Conservation (phyloP, 1,140 invertebrate genomes). For the Delia radicum region DNA sequence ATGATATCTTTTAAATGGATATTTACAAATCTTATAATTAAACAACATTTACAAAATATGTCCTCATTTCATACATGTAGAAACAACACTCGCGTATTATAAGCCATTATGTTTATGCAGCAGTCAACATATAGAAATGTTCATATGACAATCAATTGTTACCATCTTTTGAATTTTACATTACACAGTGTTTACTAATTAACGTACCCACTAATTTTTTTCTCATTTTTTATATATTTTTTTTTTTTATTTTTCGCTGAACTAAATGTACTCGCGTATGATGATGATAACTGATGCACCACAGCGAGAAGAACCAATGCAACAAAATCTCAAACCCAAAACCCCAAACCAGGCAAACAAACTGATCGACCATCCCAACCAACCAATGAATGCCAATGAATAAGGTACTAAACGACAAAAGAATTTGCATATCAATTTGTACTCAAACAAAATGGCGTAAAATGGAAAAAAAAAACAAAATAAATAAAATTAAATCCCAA, state of each 20-base stretch:
- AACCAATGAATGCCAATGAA: constrained; percentile 11
- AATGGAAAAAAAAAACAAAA: background rate
- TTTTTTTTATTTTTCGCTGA: background rate
- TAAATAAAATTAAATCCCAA: no score
- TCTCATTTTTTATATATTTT: background rate
- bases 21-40: constrained; percentile 21
- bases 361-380: background rate
- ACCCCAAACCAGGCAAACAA: background rate
- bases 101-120: no score
- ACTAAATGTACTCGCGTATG: constrained; percentile 13
- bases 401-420: constrained; percentile 25
- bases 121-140: background rate
- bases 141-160: constrained; percentile 22
- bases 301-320: background rate
- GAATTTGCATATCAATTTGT: constrained; percentile 56
- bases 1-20: constrained; percentile 19
- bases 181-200: constrained; percentile 24
- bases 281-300: constrained; percentile 16
- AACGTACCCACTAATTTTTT: constrained; percentile 21
- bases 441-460: constrained; percentile 30
- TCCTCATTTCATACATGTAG: background rate
- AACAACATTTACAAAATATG: constrained; percentile 23
- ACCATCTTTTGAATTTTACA: constrained; percentile 15
- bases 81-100: background rate
- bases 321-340: constrained; percentile 1